Evolutionary conservation across 2,113 vertebrate species (phyloP).

Genomic region (Heliornis fulica): DNA sequence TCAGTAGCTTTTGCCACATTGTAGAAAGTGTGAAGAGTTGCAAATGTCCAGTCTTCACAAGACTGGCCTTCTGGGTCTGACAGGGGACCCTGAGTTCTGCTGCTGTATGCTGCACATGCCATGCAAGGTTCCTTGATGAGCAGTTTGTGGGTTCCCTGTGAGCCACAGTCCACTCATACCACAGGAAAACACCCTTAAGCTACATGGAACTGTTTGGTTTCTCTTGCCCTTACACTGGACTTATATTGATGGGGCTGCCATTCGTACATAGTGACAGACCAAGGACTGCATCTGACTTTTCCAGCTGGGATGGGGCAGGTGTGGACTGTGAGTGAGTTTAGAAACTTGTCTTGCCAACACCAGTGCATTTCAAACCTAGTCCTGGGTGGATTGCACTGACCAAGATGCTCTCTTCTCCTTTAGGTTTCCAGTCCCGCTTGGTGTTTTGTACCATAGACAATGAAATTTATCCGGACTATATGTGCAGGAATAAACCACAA

Average conservation of each 20-base stretch:
- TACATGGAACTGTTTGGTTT: not conserved
- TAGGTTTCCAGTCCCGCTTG: slow-evolving; percentile 89
- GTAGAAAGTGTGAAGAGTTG: not conserved
- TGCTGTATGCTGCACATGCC: not conserved
- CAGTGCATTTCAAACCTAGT: not conserved
- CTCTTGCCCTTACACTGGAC: not conserved
- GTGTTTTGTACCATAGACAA: slow-evolving; percentile 91
- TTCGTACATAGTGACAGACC: not conserved
- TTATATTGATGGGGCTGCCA: not conserved
- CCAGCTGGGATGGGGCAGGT: not conserved
- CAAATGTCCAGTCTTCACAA: not conserved
- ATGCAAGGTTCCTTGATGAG: not conserved
- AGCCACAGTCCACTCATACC: not conserved
- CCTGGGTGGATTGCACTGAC: not conserved
- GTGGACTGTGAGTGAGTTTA: not conserved
- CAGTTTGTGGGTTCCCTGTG: not conserved
- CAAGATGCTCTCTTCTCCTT: not conserved
- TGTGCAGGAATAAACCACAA: slow-evolving; percentile 80
- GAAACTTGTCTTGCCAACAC: not conserved
- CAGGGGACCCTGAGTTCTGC: not conserved
- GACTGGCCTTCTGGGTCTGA: not conserved
- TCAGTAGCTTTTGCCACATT: not conserved
- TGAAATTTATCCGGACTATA: slow-evolving; percentile 85
- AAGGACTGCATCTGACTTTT: not conserved
- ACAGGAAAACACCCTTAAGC: not conserved